Evolutionary conservation across 2,797 vertebrate species (phyloP).

Genomic region (Catharus ustulatus): DNA sequence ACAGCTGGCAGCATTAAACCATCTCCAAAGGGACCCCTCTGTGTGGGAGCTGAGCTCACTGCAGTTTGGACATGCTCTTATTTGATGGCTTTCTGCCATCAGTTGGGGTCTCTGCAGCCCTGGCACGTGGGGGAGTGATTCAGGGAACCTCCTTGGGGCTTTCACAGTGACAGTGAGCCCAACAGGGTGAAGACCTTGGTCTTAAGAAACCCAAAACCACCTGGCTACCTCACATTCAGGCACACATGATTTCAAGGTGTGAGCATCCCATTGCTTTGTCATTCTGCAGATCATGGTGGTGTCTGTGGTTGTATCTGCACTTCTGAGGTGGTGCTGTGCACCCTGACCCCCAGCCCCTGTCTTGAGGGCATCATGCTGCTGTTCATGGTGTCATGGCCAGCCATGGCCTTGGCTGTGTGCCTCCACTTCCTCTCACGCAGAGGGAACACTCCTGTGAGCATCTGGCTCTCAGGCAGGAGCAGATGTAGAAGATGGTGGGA

Average conservation of each 20-base stretch:
- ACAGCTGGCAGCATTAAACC: not conserved
- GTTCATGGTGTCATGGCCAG: not conserved
- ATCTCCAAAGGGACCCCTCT: rapidly evolving
- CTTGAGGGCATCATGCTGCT: not conserved
- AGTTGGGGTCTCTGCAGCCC: not conserved
- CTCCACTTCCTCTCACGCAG: rapidly evolving
- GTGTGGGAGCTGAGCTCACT: not conserved
- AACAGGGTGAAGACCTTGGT: not conserved
- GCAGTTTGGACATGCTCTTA: not conserved
- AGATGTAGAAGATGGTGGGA: not conserved
- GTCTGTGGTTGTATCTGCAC: not conserved
- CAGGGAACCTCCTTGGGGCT: not conserved
- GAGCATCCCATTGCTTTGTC: not conserved
- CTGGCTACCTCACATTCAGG: not conserved
- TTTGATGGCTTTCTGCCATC: not conserved
- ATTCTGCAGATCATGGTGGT: not conserved
- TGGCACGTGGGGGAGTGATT: not conserved
- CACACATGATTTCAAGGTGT: rapidly evolving
- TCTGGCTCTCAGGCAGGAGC: not conserved
- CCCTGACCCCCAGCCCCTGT: not conserved
- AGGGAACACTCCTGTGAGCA: not conserved
- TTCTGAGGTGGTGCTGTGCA: not conserved
- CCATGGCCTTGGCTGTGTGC: not conserved
- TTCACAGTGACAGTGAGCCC: not conserved
- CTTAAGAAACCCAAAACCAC: not conserved